A percentile compares a stretch with the other conserved stretches of the same genome.
Conservation (phyloP, 2,797 vertebrate species). For the Moxostoma hubbsi region DNA sequence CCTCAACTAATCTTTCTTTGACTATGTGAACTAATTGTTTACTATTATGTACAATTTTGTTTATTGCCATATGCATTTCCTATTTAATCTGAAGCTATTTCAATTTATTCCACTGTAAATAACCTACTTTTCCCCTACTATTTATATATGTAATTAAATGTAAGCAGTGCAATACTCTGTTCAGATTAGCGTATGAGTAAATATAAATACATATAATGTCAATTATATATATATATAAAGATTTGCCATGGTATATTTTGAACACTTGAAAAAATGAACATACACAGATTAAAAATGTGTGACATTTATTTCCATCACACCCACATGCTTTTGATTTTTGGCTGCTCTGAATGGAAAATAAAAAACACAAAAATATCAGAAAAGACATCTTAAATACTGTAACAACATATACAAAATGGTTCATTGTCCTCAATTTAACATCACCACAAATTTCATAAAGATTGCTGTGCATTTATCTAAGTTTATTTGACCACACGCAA, state of each 20-base stretch:
- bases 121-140: too few species aligned
- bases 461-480: slow-evolving; percentile 19
- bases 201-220: too few species aligned
- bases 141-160: too few species aligned
- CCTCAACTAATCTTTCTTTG: too few species aligned
- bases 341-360: slow-evolving; percentile 50
- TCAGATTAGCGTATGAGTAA: too few species aligned
- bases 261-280: neutral
- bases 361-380: slow-evolving; percentile 58
- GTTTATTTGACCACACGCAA: slow-evolving; percentile 15
- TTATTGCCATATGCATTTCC: too few species aligned
- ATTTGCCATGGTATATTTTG: neutral
- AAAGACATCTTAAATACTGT: slow-evolving; percentile 46
- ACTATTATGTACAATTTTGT: too few species aligned
- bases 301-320: slow-evolving; percentile 62
- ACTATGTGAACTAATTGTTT: too few species aligned
- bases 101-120: too few species aligned
- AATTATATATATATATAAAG: neutral
- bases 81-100: too few species aligned
- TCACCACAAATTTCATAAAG: neutral
- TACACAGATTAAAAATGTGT: slow-evolving; percentile 39
- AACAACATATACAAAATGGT: slow-evolving; percentile 44
- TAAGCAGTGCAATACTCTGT: too few species aligned
- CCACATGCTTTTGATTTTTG: slow-evolving; percentile 47
- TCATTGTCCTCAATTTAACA: slow-evolving; percentile 6